Base-by-base conservation (phyloP, 1,140 invertebrate genomes). In the Thrips palmi region DNA sequence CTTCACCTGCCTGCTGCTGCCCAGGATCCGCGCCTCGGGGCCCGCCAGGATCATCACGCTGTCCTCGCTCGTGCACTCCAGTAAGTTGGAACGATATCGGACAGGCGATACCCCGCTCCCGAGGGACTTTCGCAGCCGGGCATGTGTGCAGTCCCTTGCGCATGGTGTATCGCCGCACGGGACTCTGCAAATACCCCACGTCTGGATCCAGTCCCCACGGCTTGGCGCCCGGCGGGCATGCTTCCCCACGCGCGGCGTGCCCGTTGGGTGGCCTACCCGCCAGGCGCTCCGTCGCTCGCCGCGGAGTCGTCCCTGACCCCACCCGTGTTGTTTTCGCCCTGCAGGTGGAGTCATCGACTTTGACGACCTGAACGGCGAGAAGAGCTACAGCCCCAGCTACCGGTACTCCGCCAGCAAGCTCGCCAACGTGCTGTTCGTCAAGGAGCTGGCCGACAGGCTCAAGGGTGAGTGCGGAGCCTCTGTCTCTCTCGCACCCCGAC, bases 1-100 rank as follows among this genome's bases (percentile, higher is more conserved):
- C 20, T 59, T 93, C 0, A 91, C 85, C 0, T 63, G 72, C 40
- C 53, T 93, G 11, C 54, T 94, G 1, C 46, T 92, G 35, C 68
- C 67, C 36, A 57, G 68, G 47, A 58, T 79, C 19, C 54, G 64
- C 44, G 51, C 57, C 10, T 66, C 72, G 1, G 54, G 63, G 6
- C 68, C 74, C 1, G 63, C 64, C 35, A 59, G 77, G 29, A 73
- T 83, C 28, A 55, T 83, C 8, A 77, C 70, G 45, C 67, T 81
- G 2, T 71, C 76, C 1, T 78, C 76, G 1, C 46, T 65, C 15
- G 61, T 67, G n/a, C 70, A 79, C 55, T 55, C 55, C 34, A 43
- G 67, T 65, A 53, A 56, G 51, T 47, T 22, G n/a, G n/a, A n/a
- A n/a, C n/a, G n/a, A n/a, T n/a, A n/a, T n/a, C n/a, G n/a, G n/a